Evolutionary conservation across 2,797 vertebrate species (phyloP), one percentile per base, ranked within the genome.

Genomic region (Scyliorhinus canicula): DNA sequence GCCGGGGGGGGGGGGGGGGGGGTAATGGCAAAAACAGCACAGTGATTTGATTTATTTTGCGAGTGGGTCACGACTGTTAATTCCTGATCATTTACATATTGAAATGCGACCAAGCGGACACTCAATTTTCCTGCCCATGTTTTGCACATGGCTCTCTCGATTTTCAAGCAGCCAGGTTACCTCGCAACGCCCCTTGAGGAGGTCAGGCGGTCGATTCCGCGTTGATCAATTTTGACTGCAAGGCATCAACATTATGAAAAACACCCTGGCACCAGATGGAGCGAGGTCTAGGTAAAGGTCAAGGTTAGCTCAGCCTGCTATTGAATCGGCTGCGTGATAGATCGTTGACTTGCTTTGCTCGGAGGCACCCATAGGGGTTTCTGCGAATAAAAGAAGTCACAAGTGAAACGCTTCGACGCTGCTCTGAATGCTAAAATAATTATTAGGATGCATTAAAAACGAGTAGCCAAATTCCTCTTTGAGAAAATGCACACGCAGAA

Each of bases 241-340:
- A 97, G 97, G 97, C 97, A 96, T 97, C 97, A 96, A 96, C 96
- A 95, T 95, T 97, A 96, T 95, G 96, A 95, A 96, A 97, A 97
- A 97, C 97, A 98, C 97, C 97, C 97, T 98, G 97, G 97, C 97
- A 98, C 97, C 98, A 98, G 98, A 98, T 98, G 98, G 98, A 98
- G 98, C 97, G 96, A 97, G 97, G 98, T 98, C 98, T 97, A 97
- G 96, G 97, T 96, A 98, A 98, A 98, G 98, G 98, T 98, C 98
- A 99, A 98, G 98, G 98, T 99, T 98, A 98, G 97, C 97, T 96
- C 97, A 97, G 97, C 97, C 97, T 97, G 97, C 97, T 98, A 98
- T 98, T 98, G 98, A 98, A 97, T 98, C 97, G 97, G 97, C 97
- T 97, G 97, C 97, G 97, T 98, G 97, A 98, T 98, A 98, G 97